Conservation (phyloP, 92 coral and sea anemone genomes). For the Parazoanthus darwini region DNA sequence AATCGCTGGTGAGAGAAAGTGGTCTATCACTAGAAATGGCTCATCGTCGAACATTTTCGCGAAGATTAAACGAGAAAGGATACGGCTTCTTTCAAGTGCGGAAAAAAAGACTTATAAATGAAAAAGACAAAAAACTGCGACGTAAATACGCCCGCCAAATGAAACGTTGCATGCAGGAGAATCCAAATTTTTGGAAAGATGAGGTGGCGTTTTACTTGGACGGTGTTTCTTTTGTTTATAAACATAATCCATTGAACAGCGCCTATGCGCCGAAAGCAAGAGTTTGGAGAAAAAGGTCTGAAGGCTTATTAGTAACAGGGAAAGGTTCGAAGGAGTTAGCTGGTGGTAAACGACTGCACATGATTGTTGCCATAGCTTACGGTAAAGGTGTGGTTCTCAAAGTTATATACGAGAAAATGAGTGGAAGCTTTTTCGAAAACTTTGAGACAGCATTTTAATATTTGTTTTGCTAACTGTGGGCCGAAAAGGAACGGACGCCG, state of each 20-base stretch:
- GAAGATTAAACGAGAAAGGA: no score
- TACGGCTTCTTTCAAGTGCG: no score
- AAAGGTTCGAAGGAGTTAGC: conserved; percentile 62
- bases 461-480: conserved; percentile 42
- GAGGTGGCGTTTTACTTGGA: conserved; percentile 59
- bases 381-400: conserved; percentile 51
- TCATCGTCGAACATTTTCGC: no score
- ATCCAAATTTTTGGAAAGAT: conserved; percentile 43
- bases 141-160: no score
- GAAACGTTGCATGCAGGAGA: no score
- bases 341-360: conserved; percentile 55
- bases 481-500: conserved; percentile 42
- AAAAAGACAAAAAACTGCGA: no score
- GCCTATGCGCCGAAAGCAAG: conserved; percentile 36
- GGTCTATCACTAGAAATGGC: no score
- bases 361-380: conserved; percentile 54
- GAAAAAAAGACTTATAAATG: no score
- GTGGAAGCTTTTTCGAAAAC: conserved; percentile 49
- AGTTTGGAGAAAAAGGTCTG: conserved; percentile 50
- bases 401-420: conserved; percentile 56
- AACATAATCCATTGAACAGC: conserved; percentile 47
- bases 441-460: conserved; percentile 50
- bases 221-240: conserved; percentile 53
- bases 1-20: no score
- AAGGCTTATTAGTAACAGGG: conserved; percentile 48